Evolutionary conservation across 2,888 invertebrate species (phyloP), one percentile per base, ranked within the genome.

Genomic region (Syrphus vitripennis): DNA sequence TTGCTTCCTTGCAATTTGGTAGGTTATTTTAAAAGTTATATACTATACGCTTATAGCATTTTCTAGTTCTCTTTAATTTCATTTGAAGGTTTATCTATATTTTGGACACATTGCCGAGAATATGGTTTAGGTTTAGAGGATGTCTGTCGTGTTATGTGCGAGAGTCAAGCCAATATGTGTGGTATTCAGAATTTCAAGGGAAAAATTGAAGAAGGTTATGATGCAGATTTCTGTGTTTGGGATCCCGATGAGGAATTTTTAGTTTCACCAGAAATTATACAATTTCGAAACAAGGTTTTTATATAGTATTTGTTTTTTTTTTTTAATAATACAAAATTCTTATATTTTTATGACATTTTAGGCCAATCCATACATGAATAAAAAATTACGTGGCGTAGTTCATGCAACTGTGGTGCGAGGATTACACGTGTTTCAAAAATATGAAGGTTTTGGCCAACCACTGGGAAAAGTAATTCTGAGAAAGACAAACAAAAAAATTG

Each of bases 211-310:
- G 92, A 93, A 5, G 95, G 95, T 5, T 93, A 93, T 69, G 96
- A 96, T 89, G 96, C 96, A 0, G 96, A 96, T 90, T 93, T 96
- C 57, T 94, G 96, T 67, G 93, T 95, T 87, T 96, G 96, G 93
- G 94, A 95, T 90, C 95, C 96, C 0, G 94, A 95, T 4, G 93
- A 93, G 57, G 92, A 93, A 29, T 95, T 95, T 88, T 91, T 91
- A 50, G 94, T 96, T 9, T 92, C 93, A 12, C 90, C 93, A 65
- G 93, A 94, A n/a, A 93, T 93, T 29, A 94, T 96, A 87, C 92
- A 94, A n/a, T 94, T 95, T 88, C 94, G 95, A 88, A 95, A 96
- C 90, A 96, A 96, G 94, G 95, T 95, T 91, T 63, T 74, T 7
- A 26, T 61, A n/a, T n/a, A n/a, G n/a, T n/a, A n/a, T n/a, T n/a